These are phyloP conservation scores for Vulpes ferrilata DNA, from an alignment of 2,113 vertebrate species.

Conservation along the genomic window DNA sequence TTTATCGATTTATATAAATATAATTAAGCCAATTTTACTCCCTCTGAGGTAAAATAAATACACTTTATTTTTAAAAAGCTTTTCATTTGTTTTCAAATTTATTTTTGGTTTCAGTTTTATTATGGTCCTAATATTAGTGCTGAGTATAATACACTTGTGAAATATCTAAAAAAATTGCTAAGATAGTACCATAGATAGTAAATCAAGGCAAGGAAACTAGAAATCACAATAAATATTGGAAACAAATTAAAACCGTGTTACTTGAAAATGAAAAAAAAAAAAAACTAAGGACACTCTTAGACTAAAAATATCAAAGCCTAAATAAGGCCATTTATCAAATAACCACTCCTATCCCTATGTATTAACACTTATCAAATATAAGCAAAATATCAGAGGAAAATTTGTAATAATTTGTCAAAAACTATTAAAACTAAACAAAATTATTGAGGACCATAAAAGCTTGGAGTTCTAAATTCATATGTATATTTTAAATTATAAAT, in stretches of 20 bases:
- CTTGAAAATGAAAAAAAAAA: background rate
- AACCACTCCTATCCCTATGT: background rate
- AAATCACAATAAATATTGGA: constrained; percentile 20
- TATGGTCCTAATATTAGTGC: background rate
- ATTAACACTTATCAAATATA: background rate
- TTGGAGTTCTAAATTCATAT: background rate
- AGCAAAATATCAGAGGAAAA: background rate
- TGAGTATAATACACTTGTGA: background rate
- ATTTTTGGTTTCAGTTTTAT: background rate
- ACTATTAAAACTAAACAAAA: background rate
- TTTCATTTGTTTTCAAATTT: background rate
- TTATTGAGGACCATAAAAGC: background rate
- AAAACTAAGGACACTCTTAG: background rate
- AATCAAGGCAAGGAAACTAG: background rate
- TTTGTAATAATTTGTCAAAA: background rate
- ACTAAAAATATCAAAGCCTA: background rate
- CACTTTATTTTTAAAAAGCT: background rate
- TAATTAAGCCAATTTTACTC: background rate
- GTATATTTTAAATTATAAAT: background rate
- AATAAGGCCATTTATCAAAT: background rate
- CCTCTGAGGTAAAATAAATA: background rate
- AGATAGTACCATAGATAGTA: background rate
- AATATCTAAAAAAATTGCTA: background rate
- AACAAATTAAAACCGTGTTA: background rate
- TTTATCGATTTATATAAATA: background rate